phyloP scores from a whole-genome alignment of 2,888 invertebrate genomes.

The Platycnemis pennipes region DNA sequence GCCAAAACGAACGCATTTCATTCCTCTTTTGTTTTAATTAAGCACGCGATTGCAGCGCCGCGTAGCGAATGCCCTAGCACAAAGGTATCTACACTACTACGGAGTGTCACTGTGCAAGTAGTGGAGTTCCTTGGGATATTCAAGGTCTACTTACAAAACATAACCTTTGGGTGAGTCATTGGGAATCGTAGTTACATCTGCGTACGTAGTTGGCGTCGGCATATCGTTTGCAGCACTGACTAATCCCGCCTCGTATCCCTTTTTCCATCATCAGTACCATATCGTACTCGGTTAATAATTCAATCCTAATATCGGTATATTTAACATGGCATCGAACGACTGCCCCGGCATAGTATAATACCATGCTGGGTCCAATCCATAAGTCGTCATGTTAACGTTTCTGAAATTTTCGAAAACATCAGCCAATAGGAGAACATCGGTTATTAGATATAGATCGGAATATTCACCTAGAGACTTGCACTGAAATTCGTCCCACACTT shows the following conservation, averaged over 20 bases:
- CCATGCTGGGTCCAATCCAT: constrained; percentile 75
- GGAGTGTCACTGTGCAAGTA: background rate
- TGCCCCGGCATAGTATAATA: constrained; percentile 75
- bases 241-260: constrained; percentile 17
- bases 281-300: background rate
- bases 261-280: background rate
- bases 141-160: background rate
- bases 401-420: constrained; percentile 76
- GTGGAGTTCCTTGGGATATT: background rate
- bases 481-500: constrained; percentile 75
- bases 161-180: background rate
- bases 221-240: constrained; percentile 4
- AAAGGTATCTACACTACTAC: too few species aligned
- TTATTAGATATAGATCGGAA: constrained; percentile 75
- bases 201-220: background rate
- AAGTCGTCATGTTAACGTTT: background rate
- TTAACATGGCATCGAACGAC: constrained; percentile 76
- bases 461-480: constrained; percentile 74
- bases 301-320: constrained; percentile 72
- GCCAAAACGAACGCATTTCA: too few species aligned
- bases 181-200: background rate
- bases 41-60: too few species aligned
- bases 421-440: constrained; percentile 74
- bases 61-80: too few species aligned
- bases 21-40: too few species aligned